Evolutionary conservation across 2,888 invertebrate genomes (phyloP), one percentile per base, ranked within the genome.

Genomic region (Copidosoma aretas): DNA sequence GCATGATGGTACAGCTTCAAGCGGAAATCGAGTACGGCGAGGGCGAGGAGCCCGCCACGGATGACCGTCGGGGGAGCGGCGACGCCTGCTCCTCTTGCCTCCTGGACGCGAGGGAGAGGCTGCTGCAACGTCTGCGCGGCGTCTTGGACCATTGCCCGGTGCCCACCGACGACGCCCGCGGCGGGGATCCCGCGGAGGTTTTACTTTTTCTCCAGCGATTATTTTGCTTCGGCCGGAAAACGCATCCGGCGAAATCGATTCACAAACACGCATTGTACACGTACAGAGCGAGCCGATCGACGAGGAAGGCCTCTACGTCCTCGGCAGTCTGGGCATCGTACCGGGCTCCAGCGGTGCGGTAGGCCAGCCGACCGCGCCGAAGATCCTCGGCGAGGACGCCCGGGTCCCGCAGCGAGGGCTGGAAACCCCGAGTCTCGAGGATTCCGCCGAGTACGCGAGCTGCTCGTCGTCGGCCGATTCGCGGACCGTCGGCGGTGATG

Each of bases 71-170:
- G 4, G 56, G 54, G 14, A 66, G 71, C 19, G 75, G 78, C 21
- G 76, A 78, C 4, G 67, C 72, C 5, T 77, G 79, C 21, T 71
- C 73, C n/a, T 73, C 73, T 1, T 77, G 78, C 51, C 73, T 72
- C 22, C 51, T 77, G 17, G 76, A 76, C 58, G 72, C 77, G 19
- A 80, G 81, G 51, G 77, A 81, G 10, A 77, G 78, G 53, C 73
- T 83, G 15, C 74, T 84, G 3, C 74, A 73, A 39, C 77, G 79
- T 24, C 76, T 84, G 3, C 71, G 81, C 49, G 78, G 81, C 71
- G 79, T 84, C 64, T 75, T 84, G 51, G 64, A 52, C 1, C 19
- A 51, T 15, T 66, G 71, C 57, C 22, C 4, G 17, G 43, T 12
- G 4, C 43, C 43, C 43, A 4, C 3, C 14, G 43, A 46, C 17